Base-by-base conservation (phyloP, 2,113 vertebrate species). In the Prionailurus bengalensis region DNA sequence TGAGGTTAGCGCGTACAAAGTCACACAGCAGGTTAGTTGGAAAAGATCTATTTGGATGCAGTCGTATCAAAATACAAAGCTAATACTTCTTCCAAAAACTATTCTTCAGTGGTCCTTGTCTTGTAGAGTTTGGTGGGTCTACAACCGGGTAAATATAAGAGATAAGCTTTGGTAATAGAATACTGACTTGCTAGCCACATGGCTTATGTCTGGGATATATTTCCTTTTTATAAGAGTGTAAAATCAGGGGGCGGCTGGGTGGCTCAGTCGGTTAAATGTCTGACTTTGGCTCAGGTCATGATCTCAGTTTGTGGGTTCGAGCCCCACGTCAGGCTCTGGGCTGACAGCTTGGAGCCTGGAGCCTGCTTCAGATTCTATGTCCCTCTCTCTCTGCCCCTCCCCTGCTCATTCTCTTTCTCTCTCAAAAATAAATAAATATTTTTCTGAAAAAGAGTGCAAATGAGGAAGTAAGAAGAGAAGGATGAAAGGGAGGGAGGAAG, bases 401-500 rank as follows among this genome's bases (percentile, higher is more conserved):
- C 58, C 21, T 61, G 58, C 7, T 61, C 21, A 23, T 61, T 53
- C 15, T 17, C 15, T 53, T 15, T 53, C 14, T 58, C 6, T 58
- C 55, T 61, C 21, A 61, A 61, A 61, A 21, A 61, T 61, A 61
- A 61, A 61, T 25, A 7, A 23, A 23, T 23, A 61, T 9, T 58
- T 58, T 63, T 85, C 95, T 89, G 80, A 61, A 53, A 12, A 25
- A 53, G 42, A 86, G 17, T 89, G 11, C 58, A 86, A 81, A 39
- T 78, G 79, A 96, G 61, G 48, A 92, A 94, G 33, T 70, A 97
- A 82, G 42, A n/a, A 92, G 58, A 31, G 39, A 93, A 51, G 13
- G 42, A 80, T 39, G n/a, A 92, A 63, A 8, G 33, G 9, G 13
- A 80, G 63, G 16, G 15, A 82, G 9, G 13, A 80, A 65, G 16